Base-by-base conservation (phyloP, 1,140 invertebrate species). In the Pseudomyrmex gracilis region DNA sequence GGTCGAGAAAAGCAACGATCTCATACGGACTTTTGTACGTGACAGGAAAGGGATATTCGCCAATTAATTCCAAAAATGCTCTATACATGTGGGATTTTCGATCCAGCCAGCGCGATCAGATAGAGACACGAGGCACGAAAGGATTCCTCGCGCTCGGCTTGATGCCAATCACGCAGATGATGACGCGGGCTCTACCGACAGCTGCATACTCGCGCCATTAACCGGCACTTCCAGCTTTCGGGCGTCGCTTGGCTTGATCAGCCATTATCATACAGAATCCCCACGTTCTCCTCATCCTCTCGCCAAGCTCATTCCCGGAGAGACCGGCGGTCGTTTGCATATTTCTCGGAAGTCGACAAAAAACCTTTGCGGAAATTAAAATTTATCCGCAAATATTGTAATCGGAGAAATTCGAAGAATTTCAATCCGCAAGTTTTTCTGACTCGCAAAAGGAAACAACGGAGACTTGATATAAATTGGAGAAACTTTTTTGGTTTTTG, bases 141-240 rank as follows among this genome's bases (percentile, higher is more conserved):
- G 20, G 45, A 82, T 53, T 55, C 47, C 17, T 47, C 22, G 80
- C 49, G 87, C 85, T 73, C 61, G 67, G 57, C 51, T 87, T 68
- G 84, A 83, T 85, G 67, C 82, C 90, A 90, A 90, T 90, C 89
- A 90, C 82, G 87, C 89, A 84, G 73, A 88, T 89, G 89, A 90
- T 89, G 83, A 87, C 84, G 85, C 83, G 63, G 13, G 77, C 77
- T 82, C 53, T 82, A 85, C 68, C 82, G 82, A 84, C 87, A 90
- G 89, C 89, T 90, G 89, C 88, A 73, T 77, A 80, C 45, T 87
- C 76, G 71, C 66, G 71, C 66, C 83, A 80, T 83, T 88, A 87
- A 83, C 85, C 73, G 43, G 68, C 87, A 87, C 83, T 78, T 82
- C 67, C 86, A 68, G 58, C 71, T 87, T 87, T 80, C 63, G 66